These are phyloP conservation scores for Drosophila recens DNA, from an alignment of 2,888 invertebrate species.

Conservation along the genomic window DNA sequence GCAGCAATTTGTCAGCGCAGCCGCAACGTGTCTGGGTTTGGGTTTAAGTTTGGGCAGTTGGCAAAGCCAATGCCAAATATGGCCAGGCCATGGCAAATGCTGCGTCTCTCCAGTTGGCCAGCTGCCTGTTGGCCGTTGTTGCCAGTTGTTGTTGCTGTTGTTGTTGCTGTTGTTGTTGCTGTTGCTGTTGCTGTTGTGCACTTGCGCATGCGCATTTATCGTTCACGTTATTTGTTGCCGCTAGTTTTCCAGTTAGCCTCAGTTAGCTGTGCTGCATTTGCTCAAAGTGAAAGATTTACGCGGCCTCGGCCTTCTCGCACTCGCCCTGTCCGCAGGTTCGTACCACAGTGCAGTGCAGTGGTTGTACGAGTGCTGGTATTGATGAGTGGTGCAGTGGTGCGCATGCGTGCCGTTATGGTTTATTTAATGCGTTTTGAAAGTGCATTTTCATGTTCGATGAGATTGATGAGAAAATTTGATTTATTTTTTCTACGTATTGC, in stretches of 20 bases:
- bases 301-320: conserved; percentile 66
- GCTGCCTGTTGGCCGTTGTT: conserved; percentile 26
- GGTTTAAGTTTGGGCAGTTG: conserved; percentile 65
- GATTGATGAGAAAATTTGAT: conserved; percentile 84
- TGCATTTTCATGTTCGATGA: conserved; percentile 84
- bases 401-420: conserved; percentile 84
- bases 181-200: conserved; percentile 51
- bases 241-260: conserved; percentile 80
- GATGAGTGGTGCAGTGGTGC: conserved; percentile 31
- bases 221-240: conserved; percentile 81
- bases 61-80: conserved; percentile 80
- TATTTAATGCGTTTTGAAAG: conserved; percentile 84
- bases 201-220: conserved; percentile 81
- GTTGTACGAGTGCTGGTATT: conserved; percentile 15
- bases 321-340: conserved; percentile 24
- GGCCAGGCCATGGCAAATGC: conserved; percentile 66
- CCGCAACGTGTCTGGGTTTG: conserved; percentile 72
- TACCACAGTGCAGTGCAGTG: conserved; percentile 14
- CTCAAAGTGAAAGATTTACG: conserved; percentile 81
- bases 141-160: conserved; percentile 15
- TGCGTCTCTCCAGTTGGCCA: conserved; percentile 40
- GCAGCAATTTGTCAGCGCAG: conserved; percentile 70
- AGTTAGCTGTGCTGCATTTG: conserved; percentile 79
- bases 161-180: conserved; percentile 4
- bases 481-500: conserved; percentile 72